phyloP scores from a whole-genome alignment of 2,113 vertebrate species.

The Rhea americana region DNA sequence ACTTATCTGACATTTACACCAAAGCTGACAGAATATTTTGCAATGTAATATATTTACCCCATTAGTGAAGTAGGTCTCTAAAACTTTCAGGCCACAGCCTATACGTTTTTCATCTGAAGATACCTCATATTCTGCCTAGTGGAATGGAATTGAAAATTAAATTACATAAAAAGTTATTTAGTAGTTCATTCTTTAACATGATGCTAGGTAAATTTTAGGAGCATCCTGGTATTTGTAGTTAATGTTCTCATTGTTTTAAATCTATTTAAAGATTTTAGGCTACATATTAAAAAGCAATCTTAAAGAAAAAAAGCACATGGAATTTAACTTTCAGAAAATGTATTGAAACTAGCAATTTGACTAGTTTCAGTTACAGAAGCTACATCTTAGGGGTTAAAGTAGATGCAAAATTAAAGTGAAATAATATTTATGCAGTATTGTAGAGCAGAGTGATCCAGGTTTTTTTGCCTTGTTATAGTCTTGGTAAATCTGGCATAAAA shows the following conservation, averaged over 20 bases:
- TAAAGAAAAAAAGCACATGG: neutral
- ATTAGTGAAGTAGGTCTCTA: constrained; percentile 85
- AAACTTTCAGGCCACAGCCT: constrained; percentile 81
- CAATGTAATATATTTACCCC: constrained; percentile 77
- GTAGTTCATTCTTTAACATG: neutral
- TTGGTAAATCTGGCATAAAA: neutral
- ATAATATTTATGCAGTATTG: neutral
- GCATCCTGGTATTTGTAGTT: too few species aligned
- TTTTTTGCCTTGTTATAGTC: neutral
- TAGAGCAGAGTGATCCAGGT: neutral
- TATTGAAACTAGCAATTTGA: neutral
- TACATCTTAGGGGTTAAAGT: neutral
- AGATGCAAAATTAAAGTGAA: neutral
- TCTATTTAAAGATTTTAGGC: neutral
- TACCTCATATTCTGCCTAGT: constrained; percentile 87
- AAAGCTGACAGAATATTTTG: neutral
- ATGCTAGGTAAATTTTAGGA: neutral
- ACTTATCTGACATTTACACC: neutral
- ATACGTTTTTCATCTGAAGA: constrained; percentile 85
- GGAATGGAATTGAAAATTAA: neutral
- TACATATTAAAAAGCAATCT: neutral
- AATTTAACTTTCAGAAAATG: neutral
- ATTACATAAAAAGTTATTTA: neutral
- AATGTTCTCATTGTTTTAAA: neutral
- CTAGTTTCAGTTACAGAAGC: neutral